Evolutionary conservation across 2,797 vertebrate species (phyloP).

Genomic region (Chelon auratus): DNA sequence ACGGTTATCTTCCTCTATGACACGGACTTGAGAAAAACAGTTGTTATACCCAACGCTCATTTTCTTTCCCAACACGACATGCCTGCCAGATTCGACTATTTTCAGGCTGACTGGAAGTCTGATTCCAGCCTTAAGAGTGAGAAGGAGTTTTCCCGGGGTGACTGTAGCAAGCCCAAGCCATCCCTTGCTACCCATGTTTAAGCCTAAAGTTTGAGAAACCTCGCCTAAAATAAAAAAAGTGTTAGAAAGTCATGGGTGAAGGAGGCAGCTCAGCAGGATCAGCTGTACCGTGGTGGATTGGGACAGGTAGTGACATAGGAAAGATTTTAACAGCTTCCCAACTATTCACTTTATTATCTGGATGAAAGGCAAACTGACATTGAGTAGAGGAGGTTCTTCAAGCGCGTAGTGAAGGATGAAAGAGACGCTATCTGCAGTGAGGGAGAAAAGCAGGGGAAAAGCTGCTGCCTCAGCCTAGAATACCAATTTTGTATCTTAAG

Average conservation of each 20-base stretch:
- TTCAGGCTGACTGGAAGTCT: background rate
- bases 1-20: background rate
- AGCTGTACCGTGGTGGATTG: constrained; percentile 23
- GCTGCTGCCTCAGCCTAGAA: constrained; percentile 44
- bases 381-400: constrained; percentile 51
- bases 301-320: constrained; percentile 12
- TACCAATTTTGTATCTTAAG: constrained; percentile 48
- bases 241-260: background rate
- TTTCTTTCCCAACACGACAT: background rate
- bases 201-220: constrained; percentile 13
- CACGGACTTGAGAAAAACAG: too few relatives aligned
- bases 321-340: constrained; percentile 30
- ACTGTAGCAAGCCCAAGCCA: background rate
- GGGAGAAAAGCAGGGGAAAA: constrained; percentile 39
- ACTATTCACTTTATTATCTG: constrained; percentile 52
- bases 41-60: background rate
- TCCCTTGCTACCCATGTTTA: background rate
- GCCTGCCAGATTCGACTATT: background rate
- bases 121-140: background rate
- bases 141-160: background rate
- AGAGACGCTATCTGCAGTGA: constrained; percentile 42
- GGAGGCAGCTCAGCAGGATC: constrained; percentile 25
- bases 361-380: constrained; percentile 54
- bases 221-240: constrained; percentile 8
- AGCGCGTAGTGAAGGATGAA: constrained; percentile 48